Evolutionary conservation across 1,140 invertebrate genomes (phyloP), one percentile per base, ranked within the genome.

Genomic region (Augochlora pura): DNA sequence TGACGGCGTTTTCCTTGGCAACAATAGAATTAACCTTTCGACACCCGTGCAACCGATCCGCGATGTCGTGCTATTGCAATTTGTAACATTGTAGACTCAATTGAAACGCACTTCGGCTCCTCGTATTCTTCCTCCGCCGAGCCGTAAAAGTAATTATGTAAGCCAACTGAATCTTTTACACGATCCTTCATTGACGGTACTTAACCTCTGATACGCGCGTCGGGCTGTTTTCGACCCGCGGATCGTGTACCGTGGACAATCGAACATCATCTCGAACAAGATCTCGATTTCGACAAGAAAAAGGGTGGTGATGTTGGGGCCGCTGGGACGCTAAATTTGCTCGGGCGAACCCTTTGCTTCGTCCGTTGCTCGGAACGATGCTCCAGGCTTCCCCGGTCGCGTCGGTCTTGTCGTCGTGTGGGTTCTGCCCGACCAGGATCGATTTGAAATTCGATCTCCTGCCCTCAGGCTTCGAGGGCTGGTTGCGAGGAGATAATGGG

Each of bases 381-480:
- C 75, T 67, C 32, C 57, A 21, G 54, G 39, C 68, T 72, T 77
- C 32, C 14, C 77, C 68, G 39, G 25, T 69, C 59, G 62, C 73
- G 32, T 32, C 68, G 39, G 25, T 69, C 59, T 54, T 77, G 32
- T 32, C 32, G 32, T 42, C 16, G 10, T 66, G 64, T 46, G 54
- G 52, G 64, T 46, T 74, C 60, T 42, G 62, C 65, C n/a, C 21
- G 7, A 16, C 23, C 66, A 42, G 27, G 27, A 75, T 78, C 75
- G 70, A 78, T 84, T 72, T 76, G 71, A 84, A 84, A 84, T 76
- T 83, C 79, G 81, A 82, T 80, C 73, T 77, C 27, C 21, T 14
- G 49, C 60, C 81, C 62, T 49, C 66, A 54, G 69, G 80, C 54
- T 46, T 81, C 70, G 32, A 77, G 68, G 65, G 54, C 57, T 60